phyloP scores from a whole-genome alignment of 2,888 invertebrate genomes.

The Orthosia gothica region DNA sequence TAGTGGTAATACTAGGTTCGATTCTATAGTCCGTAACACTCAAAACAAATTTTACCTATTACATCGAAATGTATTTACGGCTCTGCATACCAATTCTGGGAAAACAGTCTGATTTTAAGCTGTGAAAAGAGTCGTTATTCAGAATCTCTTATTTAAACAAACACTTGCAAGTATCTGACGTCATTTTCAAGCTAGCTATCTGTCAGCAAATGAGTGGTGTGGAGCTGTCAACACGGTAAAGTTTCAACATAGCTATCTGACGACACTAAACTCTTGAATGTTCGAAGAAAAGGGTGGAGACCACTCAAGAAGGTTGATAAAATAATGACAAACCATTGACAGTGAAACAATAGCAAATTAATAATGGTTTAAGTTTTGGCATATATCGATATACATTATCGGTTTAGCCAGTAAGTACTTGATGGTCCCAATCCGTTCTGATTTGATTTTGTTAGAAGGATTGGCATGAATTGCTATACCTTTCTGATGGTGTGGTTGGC shows the following conservation, averaged over 20 bases:
- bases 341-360: conserved; percentile 35
- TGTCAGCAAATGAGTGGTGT: conserved; percentile 21
- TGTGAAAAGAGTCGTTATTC: neutral
- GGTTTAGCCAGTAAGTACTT: neutral
- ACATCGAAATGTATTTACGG: too few species aligned
- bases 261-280: neutral
- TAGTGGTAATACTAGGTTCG: too few species aligned
- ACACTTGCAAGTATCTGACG: conserved; percentile 3
- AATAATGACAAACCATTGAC: conserved; percentile 2
- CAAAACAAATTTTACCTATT: too few species aligned
- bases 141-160: neutral
- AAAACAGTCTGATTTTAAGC: neutral
- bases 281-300: conserved; percentile 40
- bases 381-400: neutral
- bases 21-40: too few species aligned
- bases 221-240: neutral
- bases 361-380: neutral
- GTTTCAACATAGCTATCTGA: neutral
- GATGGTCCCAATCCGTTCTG: neutral
- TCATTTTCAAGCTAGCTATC: conserved; percentile 9
- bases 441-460: neutral
- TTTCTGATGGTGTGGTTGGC: too few species aligned
- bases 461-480: neutral
- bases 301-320: conserved; percentile 30
- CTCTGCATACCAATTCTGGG: too few species aligned